These are phyloP conservation scores for Bembecia ichneumoniformis DNA, from an alignment of 2,888 invertebrate genomes.

Conservation along the genomic window DNA sequence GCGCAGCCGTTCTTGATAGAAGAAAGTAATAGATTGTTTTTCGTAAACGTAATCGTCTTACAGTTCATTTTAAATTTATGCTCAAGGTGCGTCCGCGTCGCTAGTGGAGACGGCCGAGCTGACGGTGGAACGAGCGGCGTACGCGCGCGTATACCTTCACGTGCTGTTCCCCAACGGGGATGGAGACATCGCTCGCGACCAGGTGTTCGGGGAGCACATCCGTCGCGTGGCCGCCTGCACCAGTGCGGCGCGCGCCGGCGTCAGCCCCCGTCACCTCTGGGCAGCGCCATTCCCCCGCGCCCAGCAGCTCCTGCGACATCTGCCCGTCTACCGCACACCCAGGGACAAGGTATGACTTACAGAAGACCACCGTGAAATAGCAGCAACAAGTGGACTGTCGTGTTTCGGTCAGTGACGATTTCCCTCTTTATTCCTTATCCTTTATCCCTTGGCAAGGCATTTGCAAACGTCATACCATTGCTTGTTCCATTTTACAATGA, in stretches of 20 bases:
- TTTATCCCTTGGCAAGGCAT: too few relatives aligned
- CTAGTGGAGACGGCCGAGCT: constrained; percentile 83
- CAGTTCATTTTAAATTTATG: too few relatives aligned
- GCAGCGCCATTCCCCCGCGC: constrained; percentile 98
- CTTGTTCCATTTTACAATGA: too few relatives aligned
- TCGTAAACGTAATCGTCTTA: too few relatives aligned
- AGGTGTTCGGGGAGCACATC: constrained; percentile 92
- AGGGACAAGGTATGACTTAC: constrained; percentile 89
- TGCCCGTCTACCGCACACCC: constrained; percentile 93
- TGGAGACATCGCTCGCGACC: constrained; percentile 92
- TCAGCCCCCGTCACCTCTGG: constrained; percentile 76
- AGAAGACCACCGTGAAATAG: too few relatives aligned
- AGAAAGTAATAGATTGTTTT: too few relatives aligned
- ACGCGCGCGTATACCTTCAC: constrained; percentile 91
- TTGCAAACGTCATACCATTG: too few relatives aligned
- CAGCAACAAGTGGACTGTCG: too few relatives aligned
- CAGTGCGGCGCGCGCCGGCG: constrained; percentile 84
- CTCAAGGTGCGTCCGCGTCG: constrained; percentile 76
- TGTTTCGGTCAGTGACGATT: too few relatives aligned
- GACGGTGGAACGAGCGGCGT: constrained; percentile 91
- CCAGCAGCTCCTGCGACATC: constrained; percentile 88
- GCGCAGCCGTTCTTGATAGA: too few relatives aligned
- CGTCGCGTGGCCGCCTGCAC: constrained; percentile 84
- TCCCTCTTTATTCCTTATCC: too few relatives aligned
- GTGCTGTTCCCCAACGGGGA: constrained; percentile 98